Conservation (phyloP, 2,113 vertebrate genomes). For the Microtus oregoni region DNA sequence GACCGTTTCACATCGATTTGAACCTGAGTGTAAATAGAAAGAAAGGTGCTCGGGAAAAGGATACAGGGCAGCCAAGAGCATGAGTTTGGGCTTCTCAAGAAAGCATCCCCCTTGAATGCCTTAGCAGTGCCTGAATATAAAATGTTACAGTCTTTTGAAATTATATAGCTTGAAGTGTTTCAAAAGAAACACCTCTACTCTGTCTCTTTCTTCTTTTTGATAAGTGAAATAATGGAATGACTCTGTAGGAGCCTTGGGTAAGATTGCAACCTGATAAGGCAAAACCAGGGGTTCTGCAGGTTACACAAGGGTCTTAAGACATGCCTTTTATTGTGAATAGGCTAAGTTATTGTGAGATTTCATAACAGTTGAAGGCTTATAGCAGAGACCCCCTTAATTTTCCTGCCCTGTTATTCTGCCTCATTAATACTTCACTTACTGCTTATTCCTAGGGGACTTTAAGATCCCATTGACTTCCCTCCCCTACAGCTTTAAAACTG, state of each 20-base stretch:
- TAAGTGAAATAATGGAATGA: not conserved
- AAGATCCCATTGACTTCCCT: not conserved
- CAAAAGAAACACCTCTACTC: not conserved
- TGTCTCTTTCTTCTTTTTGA: not conserved
- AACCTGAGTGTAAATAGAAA: not conserved
- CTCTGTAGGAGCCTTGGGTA: not conserved
- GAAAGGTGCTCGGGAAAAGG: not conserved
- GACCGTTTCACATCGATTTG: not conserved
- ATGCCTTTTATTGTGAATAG: not conserved
- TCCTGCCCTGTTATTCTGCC: not conserved
- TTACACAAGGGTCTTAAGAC: not conserved
- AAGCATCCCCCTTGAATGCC: not conserved
- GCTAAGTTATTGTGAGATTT: not conserved
- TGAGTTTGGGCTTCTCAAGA: not conserved
- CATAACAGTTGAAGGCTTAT: not conserved
- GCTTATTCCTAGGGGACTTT: slow-evolving; percentile 16
- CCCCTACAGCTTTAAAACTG: not conserved
- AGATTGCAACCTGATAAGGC: not conserved
- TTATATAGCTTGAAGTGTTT: not conserved
- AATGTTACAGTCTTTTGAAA: not conserved
- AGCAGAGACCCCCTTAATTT: not conserved
- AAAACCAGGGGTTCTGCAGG: not conserved
- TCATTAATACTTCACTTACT: slow-evolving; percentile 15
- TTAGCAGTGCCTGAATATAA: not conserved
- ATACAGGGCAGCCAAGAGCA: not conserved